Evolutionary conservation across 2,888 invertebrate genomes (phyloP).

Genomic region (Brachyopa scutellaris): DNA sequence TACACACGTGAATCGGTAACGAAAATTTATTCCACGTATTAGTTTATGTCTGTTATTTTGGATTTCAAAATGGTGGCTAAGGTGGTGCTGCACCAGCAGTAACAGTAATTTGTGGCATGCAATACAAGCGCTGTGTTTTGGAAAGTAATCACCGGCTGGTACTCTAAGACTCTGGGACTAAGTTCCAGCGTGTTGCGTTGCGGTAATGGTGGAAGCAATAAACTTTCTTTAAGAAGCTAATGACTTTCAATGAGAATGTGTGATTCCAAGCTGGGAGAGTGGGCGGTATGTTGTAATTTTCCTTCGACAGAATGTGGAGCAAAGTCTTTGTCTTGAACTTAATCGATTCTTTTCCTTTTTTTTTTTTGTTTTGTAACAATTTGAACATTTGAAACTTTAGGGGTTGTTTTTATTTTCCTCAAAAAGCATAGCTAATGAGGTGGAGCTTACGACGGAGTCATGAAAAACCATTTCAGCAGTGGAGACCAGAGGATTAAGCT

Average conservation of each 20-base stretch:
- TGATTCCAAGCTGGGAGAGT: not conserved
- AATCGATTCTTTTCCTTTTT: conserved; percentile 21
- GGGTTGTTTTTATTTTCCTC: too few relatives aligned
- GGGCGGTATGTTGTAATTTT: conserved; percentile 12
- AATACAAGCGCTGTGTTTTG: conserved; percentile 47
- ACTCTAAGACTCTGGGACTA: too few relatives aligned
- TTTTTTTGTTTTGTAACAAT: too few relatives aligned
- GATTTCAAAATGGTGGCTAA: conserved; percentile 43
- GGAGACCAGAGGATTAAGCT: too few relatives aligned
- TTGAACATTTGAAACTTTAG: too few relatives aligned
- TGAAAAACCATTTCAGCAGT: too few relatives aligned
- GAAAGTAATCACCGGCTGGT: conserved; percentile 58
- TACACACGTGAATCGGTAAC: conserved; percentile 40
- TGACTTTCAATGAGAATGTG: conserved; percentile 66
- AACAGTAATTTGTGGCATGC: conserved; percentile 68
- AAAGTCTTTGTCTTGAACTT: conserved; percentile 27
- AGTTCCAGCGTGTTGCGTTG: too few relatives aligned
- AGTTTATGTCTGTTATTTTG: conserved; percentile 66
- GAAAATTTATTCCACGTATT: conserved; percentile 68
- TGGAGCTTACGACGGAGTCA: too few relatives aligned
- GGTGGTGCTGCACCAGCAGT: conserved; percentile 55
- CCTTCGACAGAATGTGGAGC: conserved; percentile 19
- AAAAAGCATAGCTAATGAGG: too few relatives aligned
- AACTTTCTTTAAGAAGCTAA: conserved; percentile 68
- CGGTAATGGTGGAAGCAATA: conserved; percentile 46